Conservation (phyloP, 1,140 invertebrate genomes). For the Geopemphigus sp. region DNA sequence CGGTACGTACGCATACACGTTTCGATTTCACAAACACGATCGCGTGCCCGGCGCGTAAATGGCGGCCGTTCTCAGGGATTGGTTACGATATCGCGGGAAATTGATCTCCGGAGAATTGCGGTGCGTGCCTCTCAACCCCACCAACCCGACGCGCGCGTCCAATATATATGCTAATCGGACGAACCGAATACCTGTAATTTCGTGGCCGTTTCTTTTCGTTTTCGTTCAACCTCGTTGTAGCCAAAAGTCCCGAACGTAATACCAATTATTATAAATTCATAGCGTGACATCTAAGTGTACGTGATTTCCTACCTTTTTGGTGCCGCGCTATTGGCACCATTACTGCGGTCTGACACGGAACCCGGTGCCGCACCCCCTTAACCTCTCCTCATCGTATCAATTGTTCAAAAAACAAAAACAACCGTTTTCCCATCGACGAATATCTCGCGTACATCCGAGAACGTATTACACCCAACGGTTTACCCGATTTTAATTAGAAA, state of each 20-base stretch:
- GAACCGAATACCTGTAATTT: constrained; percentile 47
- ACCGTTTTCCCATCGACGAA: not conserved
- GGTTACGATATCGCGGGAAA: constrained; percentile 34
- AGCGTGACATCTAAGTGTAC: constrained; percentile 42
- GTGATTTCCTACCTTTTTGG: constrained; percentile 28
- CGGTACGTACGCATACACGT: too few species aligned
- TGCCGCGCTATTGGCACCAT: not conserved
- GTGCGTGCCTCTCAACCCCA: too few species aligned
- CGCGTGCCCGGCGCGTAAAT: not conserved
- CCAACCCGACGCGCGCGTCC: too few species aligned
- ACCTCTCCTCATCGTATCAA: too few species aligned
- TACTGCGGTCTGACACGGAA: constrained; percentile 41
- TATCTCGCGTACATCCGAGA: constrained; percentile 14
- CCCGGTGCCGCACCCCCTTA: not conserved
- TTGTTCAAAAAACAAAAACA: too few species aligned
- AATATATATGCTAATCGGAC: constrained; percentile 48
- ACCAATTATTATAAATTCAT: constrained; percentile 15
- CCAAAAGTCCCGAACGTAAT: constrained; percentile 7
- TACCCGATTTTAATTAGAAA: not conserved
- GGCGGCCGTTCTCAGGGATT: not conserved
- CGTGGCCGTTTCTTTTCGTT: not conserved
- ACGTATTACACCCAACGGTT: not conserved
- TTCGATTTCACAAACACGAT: constrained; percentile 7
- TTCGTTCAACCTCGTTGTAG: constrained; percentile 23
- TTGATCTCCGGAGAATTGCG: not conserved